These are phyloP conservation scores for Eulemur rufifrons DNA, from an alignment of 2,113 vertebrate species.

Conservation along the genomic window DNA sequence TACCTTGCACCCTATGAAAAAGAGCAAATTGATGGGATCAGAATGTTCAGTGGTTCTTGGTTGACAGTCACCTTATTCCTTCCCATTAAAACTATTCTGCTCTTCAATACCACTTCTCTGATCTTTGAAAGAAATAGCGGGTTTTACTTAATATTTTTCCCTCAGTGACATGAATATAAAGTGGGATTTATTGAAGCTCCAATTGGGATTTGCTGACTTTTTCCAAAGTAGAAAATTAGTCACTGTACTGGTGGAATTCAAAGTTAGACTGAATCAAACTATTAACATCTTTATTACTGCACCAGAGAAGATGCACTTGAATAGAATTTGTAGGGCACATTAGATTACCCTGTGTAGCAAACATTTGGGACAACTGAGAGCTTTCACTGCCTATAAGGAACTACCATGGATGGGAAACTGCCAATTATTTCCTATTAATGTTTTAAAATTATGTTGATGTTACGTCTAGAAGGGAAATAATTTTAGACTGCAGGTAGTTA, in stretches of 20 bases:
- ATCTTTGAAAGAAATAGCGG: background rate
- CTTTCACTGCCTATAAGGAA: background rate
- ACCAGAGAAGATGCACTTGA: background rate
- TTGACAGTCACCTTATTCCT: background rate
- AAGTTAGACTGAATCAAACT: conserved; percentile 5
- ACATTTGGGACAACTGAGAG: background rate
- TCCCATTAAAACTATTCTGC: background rate
- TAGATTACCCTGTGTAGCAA: background rate
- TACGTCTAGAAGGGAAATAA: background rate
- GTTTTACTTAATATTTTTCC: conserved; percentile 14
- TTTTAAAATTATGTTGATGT: conserved; percentile 37
- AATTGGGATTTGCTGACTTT: conserved; percentile 21
- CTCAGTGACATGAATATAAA: conserved; percentile 35
- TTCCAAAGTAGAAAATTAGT: conserved; percentile 58
- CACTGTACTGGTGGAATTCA: background rate
- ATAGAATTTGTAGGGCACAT: background rate
- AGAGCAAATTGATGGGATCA: background rate
- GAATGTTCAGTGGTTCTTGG: background rate
- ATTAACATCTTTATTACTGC: conserved; percentile 7
- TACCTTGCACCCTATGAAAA: background rate
- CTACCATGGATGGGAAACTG: background rate
- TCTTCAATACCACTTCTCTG: background rate
- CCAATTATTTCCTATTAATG: background rate
- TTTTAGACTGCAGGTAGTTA: conserved; percentile 5
- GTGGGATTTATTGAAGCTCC: conserved; percentile 32